Conservation (phyloP, 2,797 vertebrate species). For the Peromyscus eremicus region DNA sequence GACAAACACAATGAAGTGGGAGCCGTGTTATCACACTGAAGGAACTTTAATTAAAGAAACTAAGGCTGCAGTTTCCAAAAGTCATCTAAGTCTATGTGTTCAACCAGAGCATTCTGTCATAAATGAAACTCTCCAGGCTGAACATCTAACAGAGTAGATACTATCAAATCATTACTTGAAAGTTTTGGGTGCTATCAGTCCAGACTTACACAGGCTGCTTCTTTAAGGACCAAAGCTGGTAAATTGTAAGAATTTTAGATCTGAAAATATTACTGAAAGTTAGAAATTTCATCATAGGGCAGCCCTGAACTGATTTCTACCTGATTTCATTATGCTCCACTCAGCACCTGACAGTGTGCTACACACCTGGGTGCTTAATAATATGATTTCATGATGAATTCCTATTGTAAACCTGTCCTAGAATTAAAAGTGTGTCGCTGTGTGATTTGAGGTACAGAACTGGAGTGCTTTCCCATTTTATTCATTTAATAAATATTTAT, state of each 20-base stretch:
- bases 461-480: neutral
- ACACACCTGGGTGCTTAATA: constrained; percentile 50
- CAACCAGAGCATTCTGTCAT: neutral
- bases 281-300: constrained; percentile 15
- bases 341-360: neutral
- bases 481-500: constrained; percentile 76
- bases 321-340: constrained; percentile 66
- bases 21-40: neutral
- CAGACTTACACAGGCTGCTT: neutral
- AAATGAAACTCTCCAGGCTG: neutral
- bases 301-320: constrained; percentile 45
- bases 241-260: constrained; percentile 13
- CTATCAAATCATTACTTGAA: neutral
- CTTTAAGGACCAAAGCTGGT: constrained; percentile 13
- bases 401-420: constrained; percentile 49
- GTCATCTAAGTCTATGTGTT: neutral
- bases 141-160: no score
- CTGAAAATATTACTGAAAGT: constrained; percentile 58
- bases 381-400: constrained; percentile 64
- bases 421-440: constrained; percentile 53
- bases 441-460: neutral
- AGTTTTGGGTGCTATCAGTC: neutral
- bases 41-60: neutral
- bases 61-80: neutral
- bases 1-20: neutral